Evolutionary conservation across 2,888 invertebrate species (phyloP).

Genomic region (Caenorhabditis sp.): DNA sequence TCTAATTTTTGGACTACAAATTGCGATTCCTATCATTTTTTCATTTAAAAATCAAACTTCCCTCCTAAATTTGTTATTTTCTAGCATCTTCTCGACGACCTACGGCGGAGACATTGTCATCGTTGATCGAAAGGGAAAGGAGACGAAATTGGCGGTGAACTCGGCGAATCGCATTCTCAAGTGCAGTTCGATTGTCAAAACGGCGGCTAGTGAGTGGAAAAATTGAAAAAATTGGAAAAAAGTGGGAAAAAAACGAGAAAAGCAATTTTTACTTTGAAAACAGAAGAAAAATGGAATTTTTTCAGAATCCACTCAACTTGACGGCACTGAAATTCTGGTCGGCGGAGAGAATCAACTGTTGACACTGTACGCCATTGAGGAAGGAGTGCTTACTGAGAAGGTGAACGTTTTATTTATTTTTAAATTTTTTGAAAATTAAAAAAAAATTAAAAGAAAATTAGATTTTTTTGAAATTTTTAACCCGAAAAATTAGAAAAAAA

Average conservation of each 20-base stretch:
- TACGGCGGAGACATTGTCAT: slow-evolving; percentile 78
- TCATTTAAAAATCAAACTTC: too few relatives aligned
- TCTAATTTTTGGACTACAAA: neutral
- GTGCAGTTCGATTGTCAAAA: slow-evolving; percentile 63
- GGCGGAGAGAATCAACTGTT: slow-evolving; percentile 78
- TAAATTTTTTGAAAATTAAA: neutral
- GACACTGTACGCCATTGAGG: slow-evolving; percentile 66
- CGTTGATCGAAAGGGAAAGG: slow-evolving; percentile 72
- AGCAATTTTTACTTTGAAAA: too few relatives aligned
- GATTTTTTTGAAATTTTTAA: neutral
- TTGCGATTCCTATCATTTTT: neutral
- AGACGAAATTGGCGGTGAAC: slow-evolving; percentile 51
- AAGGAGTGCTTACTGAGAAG: slow-evolving; percentile 50
- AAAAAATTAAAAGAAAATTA: too few relatives aligned
- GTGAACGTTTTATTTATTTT: slow-evolving; percentile 17
- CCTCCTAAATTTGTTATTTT: slow-evolving; percentile 33
- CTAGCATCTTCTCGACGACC: slow-evolving; percentile 79
- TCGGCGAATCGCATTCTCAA: slow-evolving; percentile 57
- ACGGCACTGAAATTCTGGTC: slow-evolving; percentile 61
- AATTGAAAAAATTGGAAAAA: slow-evolving; percentile 34
- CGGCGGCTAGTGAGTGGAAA: slow-evolving; percentile 62
- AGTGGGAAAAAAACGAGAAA: too few relatives aligned
- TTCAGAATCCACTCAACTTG: slow-evolving; percentile 49
- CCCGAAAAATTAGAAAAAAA: too few relatives aligned
- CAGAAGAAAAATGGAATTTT: too few relatives aligned